Conservation (phyloP, 2,888 invertebrate genomes). For the Ophraella communa region DNA sequence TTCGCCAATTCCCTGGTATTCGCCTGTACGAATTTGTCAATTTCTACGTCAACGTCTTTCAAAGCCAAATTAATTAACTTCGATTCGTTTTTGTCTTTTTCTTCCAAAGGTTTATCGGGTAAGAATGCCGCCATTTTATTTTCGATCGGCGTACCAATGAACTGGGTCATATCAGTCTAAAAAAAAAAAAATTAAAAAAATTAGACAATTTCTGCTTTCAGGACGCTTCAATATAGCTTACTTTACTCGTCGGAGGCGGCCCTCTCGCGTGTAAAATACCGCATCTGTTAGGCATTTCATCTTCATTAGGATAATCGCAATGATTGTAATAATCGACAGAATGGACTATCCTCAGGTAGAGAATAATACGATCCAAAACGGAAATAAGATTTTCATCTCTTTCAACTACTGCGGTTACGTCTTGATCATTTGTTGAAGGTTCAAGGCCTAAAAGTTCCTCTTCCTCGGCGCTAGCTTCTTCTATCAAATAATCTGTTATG, state of each 20-base stretch:
- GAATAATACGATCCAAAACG: slow-evolving; percentile 80
- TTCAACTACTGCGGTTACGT: slow-evolving; percentile 65
- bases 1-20: slow-evolving; percentile 97
- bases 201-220: background rate
- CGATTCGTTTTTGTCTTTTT: slow-evolving; percentile 66
- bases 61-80: slow-evolving; percentile 56
- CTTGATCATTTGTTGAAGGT: slow-evolving; percentile 60
- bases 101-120: slow-evolving; percentile 76
- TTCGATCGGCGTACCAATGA: slow-evolving; percentile 83
- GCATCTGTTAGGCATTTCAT: slow-evolving; percentile 99
- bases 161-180: slow-evolving; percentile 73
- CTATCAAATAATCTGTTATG: slow-evolving; percentile 96
- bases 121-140: slow-evolving; percentile 90
- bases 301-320: slow-evolving; percentile 98
- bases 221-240: slow-evolving; percentile 14
- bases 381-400: slow-evolving; percentile 74
- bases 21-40: slow-evolving; percentile 93
- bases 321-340: slow-evolving; percentile 99
- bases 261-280: slow-evolving; percentile 98
- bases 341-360: slow-evolving; percentile 96
- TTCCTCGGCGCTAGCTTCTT: slow-evolving; percentile 98
- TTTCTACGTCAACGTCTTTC: slow-evolving; percentile 70
- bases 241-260: slow-evolving; percentile 80
- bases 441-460: slow-evolving; percentile 86
- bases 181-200: slow-evolving; percentile 38